phyloP scores from a whole-genome alignment of 2,797 vertebrate genomes.

The Anguilla marmorata region DNA sequence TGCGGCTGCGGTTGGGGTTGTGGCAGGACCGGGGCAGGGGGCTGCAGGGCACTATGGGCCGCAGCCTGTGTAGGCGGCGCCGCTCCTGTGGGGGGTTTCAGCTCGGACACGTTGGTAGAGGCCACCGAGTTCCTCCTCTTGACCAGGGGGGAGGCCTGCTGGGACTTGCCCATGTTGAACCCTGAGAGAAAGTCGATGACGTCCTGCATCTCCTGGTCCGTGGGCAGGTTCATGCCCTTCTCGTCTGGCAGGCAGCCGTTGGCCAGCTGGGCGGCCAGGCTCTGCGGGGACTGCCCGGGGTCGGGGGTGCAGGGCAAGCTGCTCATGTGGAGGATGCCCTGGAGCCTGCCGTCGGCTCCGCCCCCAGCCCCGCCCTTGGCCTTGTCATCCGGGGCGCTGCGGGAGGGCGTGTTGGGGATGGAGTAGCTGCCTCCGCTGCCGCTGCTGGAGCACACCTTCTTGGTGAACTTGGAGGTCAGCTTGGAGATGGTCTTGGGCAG shows the following conservation, averaged over 20 bases:
- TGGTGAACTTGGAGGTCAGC: slow-evolving; percentile 96
- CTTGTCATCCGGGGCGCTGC: slow-evolving; percentile 77
- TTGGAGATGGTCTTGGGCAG: slow-evolving; percentile 97
- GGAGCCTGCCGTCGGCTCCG: slow-evolving; percentile 76
- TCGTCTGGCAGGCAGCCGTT: slow-evolving; percentile 86
- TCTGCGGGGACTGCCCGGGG: slow-evolving; percentile 63
- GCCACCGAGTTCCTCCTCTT: slow-evolving; percentile 93
- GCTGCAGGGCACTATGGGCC: slow-evolving; percentile 75
- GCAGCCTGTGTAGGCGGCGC: slow-evolving; percentile 75
- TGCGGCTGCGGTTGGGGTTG: slow-evolving; percentile 62
- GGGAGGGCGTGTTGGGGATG: slow-evolving; percentile 89
- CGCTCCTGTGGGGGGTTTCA: slow-evolving; percentile 78
- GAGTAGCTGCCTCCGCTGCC: slow-evolving; percentile 84
- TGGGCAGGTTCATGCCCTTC: slow-evolving; percentile 96
- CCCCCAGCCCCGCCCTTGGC: slow-evolving; percentile 46
- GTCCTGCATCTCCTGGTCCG: slow-evolving; percentile 99
- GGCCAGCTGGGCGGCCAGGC: slow-evolving; percentile 67
- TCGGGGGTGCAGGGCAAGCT: slow-evolving; percentile 76
- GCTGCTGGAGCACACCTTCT: slow-evolving; percentile 87
- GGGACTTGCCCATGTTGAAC: slow-evolving; percentile 98
- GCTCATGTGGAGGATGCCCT: slow-evolving; percentile 84
- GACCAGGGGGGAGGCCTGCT: slow-evolving; percentile 90
- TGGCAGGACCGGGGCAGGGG: slow-evolving; percentile 71
- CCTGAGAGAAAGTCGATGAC: slow-evolving; percentile 99
- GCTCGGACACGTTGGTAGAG: slow-evolving; percentile 81